Percentiles rank a stretch among this genome's conserved stretches.
phyloP scores from a whole-genome alignment of 2,113 vertebrate species.

The Percina caprodes region DNA sequence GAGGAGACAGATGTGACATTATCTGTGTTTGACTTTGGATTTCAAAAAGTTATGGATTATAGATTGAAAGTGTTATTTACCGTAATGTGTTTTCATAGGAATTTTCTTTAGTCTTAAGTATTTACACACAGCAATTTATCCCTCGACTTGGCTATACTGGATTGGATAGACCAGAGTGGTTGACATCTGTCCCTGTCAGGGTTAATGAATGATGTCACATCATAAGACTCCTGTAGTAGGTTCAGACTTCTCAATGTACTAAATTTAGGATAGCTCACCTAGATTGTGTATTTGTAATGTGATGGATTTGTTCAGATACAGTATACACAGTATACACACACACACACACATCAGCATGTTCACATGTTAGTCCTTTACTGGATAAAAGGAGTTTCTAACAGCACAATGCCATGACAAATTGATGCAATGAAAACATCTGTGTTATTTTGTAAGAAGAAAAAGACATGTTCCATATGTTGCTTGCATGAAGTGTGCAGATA shows the following conservation, averaged over 20 bases:
- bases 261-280: neutral
- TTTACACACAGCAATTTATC: neutral
- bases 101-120: neutral
- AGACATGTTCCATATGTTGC: neutral
- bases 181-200: neutral
- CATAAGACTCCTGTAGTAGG: neutral
- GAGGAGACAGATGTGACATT: neutral
- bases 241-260: neutral
- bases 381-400: neutral
- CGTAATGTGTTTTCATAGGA: neutral
- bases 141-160: neutral
- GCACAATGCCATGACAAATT: neutral
- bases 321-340: neutral
- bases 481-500: neutral
- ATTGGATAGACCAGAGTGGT: neutral
- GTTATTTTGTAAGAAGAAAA: too few species aligned
- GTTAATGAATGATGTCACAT: neutral
- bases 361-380: neutral
- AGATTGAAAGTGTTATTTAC: neutral
- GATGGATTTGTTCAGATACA: neutral
- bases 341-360: neutral
- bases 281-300: neutral
- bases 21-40: too few species aligned
- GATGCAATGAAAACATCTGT: neutral
- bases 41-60: neutral